Conservation (phyloP, 2,113 vertebrate species). For the Raphicerus campestris region DNA sequence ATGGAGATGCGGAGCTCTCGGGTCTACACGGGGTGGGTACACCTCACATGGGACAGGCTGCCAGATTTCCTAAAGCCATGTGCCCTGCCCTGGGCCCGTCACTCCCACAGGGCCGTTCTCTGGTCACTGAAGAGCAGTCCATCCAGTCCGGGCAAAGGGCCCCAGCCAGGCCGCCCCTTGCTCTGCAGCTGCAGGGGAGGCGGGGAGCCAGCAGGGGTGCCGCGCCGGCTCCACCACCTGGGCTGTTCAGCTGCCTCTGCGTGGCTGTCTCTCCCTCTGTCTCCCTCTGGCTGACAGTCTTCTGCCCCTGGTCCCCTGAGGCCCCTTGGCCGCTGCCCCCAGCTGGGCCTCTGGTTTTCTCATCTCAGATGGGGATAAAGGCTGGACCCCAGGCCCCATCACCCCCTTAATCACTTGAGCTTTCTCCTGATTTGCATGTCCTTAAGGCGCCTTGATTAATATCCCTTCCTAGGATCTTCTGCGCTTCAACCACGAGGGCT, state of each 20-base stretch:
- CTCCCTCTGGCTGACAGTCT: background rate
- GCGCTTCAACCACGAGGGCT: background rate
- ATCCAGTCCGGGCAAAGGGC: background rate
- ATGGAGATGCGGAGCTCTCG: background rate
- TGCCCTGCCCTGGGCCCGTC: background rate
- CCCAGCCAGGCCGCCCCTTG: background rate
- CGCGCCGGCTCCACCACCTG: accelerated
- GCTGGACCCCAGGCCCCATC: background rate
- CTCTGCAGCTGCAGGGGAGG: background rate
- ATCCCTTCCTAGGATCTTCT: background rate
- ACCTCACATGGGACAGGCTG: accelerated
- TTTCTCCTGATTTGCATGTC: conserved; percentile 23
- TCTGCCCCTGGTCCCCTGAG: accelerated
- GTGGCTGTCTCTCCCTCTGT: too few species aligned
- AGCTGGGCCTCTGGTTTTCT: background rate
- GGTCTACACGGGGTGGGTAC: accelerated
- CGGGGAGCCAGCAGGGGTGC: background rate
- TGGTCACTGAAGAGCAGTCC: background rate
- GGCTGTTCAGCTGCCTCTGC: background rate
- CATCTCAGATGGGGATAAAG: background rate
- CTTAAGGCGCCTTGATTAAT: conserved; percentile 39
- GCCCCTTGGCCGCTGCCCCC: background rate
- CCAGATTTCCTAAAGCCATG: accelerated
- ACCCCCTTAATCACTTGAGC: background rate
- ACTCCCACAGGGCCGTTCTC: background rate